A percentile compares a stretch with the other conserved stretches of the same genome.
phyloP scores from a whole-genome alignment of 2,797 vertebrate genomes.

The Notamacropus eugenii region DNA sequence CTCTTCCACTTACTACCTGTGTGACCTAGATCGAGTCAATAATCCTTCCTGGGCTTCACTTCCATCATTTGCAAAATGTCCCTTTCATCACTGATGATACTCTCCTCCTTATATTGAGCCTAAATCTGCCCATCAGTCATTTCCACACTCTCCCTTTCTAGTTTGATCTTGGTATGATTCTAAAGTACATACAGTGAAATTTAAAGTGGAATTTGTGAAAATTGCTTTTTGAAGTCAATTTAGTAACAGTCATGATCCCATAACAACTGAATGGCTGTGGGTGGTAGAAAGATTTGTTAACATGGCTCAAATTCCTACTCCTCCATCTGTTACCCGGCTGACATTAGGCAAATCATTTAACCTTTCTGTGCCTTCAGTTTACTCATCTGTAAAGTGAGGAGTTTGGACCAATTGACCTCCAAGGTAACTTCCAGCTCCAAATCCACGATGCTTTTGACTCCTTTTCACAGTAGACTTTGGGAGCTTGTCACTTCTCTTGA shows the following conservation, averaged over 20 bases:
- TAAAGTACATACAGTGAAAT: neutral
- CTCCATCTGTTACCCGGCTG: neutral
- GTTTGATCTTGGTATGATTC: neutral
- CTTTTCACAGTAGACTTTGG: neutral
- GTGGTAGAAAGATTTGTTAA: conserved; percentile 8
- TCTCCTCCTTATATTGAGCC: neutral
- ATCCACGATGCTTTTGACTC: neutral
- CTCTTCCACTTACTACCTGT: neutral
- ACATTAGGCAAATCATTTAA: neutral
- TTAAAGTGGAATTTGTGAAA: neutral
- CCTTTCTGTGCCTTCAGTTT: neutral
- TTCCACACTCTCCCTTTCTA: neutral
- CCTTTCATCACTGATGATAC: neutral
- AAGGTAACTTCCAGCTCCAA: neutral
- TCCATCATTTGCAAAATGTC: neutral
- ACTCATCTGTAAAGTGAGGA: neutral
- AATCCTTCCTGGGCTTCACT: neutral
- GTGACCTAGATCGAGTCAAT: neutral
- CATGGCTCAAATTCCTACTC: neutral
- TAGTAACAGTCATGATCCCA: neutral
- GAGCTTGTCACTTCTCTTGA: neutral
- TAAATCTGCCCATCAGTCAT: neutral
- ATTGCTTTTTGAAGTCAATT: conserved; percentile 26
- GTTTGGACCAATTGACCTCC: neutral
- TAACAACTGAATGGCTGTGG: neutral